phyloP scores from a whole-genome alignment of 2,797 vertebrate species.

The Typhlichthys eigenmanni region DNA sequence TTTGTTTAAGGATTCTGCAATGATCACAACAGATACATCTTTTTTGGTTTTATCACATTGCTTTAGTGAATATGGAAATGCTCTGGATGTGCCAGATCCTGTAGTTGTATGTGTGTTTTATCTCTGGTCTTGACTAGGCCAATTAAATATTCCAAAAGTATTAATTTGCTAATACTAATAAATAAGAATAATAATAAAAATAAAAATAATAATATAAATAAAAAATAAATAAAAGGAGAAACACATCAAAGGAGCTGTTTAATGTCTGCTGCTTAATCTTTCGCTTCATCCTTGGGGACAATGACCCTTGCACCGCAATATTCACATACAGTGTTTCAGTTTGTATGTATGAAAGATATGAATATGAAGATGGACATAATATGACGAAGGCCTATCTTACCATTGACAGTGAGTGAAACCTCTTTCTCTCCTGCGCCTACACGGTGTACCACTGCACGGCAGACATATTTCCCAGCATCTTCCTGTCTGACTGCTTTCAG shows the following conservation, averaged over 20 bases:
- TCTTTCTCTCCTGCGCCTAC: conserved; percentile 94
- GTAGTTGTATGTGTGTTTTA: conserved; percentile 17
- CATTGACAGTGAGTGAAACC: conserved; percentile 94
- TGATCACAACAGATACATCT: conserved; percentile 26
- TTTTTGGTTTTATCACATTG: conserved; percentile 27
- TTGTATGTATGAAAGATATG: conserved; percentile 22
- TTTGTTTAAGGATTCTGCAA: conserved; percentile 19
- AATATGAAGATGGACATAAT: conserved; percentile 24
- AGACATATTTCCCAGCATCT: conserved; percentile 96
- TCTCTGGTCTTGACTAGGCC: conserved; percentile 12
- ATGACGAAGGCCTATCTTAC: conserved; percentile 72
- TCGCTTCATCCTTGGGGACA: conserved; percentile 38
- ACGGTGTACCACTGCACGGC: conserved; percentile 92
- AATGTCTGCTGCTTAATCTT: no score
- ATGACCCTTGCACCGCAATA: conserved; percentile 40
- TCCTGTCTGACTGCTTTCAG: conserved; percentile 94
- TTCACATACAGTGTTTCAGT: conserved; percentile 1
- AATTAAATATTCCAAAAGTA: conserved; percentile 29
- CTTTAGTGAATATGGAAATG: conserved; percentile 18
- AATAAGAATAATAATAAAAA: conserved; percentile 4
- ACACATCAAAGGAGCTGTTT: no score
- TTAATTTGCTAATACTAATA: neutral
- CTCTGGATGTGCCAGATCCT: conserved; percentile 6
- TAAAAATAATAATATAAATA: neutral
- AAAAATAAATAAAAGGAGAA: neutral